Evolutionary conservation across 2,888 invertebrate species (phyloP).

Genomic region (Monochamus alternatus): DNA sequence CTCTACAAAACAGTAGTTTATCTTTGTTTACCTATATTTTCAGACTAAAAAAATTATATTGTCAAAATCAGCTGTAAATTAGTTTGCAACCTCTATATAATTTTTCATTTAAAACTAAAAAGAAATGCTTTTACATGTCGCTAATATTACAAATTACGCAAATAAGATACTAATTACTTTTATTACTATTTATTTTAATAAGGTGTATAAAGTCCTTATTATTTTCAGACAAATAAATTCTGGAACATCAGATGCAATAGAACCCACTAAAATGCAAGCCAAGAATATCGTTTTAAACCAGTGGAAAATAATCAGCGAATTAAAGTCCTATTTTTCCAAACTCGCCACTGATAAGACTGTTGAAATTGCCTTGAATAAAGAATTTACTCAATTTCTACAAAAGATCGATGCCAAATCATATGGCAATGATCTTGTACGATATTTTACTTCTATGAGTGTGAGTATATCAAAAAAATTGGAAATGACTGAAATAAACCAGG

Average conservation of each 20-base stretch:
- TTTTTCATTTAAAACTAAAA: too few species aligned
- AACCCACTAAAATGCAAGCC: constrained; percentile 65
- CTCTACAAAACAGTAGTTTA: too few species aligned
- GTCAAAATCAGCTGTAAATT: constrained; percentile 51
- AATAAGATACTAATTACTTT: too few species aligned
- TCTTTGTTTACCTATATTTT: too few species aligned
- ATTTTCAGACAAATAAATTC: constrained; percentile 57
- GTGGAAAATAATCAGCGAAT: constrained; percentile 71
- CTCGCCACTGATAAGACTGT: constrained; percentile 69
- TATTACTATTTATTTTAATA: too few species aligned
- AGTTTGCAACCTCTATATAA: too few species aligned
- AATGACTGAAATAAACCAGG: constrained; percentile 34
- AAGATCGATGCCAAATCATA: constrained; percentile 70
- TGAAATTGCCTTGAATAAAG: constrained; percentile 71
- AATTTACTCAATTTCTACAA: constrained; percentile 72
- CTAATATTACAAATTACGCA: too few species aligned
- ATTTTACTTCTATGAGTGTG: constrained; percentile 58
- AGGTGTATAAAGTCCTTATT: neutral
- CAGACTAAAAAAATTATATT: neutral
- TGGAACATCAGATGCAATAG: constrained; percentile 57
- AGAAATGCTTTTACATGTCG: too few species aligned
- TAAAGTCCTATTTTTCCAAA: constrained; percentile 71
- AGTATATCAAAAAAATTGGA: constrained; percentile 31
- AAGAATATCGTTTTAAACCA: constrained; percentile 66
- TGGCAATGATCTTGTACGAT: constrained; percentile 63